A percentile compares a stretch with the other conserved stretches of the same genome.
Evolutionary conservation across 2,888 invertebrate genomes (phyloP).

Genomic region (Agrochola lota): DNA sequence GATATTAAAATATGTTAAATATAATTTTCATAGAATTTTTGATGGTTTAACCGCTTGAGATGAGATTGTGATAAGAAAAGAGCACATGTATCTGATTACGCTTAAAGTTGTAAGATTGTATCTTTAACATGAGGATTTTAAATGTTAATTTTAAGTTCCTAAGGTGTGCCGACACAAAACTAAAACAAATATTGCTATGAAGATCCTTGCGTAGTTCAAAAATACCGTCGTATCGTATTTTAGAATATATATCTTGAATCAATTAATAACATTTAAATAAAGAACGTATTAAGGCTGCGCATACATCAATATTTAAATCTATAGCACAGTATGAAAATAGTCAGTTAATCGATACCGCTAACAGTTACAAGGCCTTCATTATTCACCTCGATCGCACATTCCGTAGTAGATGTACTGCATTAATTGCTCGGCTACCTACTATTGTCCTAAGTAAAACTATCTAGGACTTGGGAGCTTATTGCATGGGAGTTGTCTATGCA

Average conservation of each 20-base stretch:
- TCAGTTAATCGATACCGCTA: conserved; percentile 22
- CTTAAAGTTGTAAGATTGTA: conserved; percentile 40
- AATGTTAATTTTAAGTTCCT: conserved; percentile 30
- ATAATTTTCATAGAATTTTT: conserved; percentile 53
- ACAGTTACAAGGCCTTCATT: conserved; percentile 42
- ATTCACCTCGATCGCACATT: conserved; percentile 43
- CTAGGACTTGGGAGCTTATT: background rate
- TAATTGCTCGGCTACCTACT: conserved; percentile 23
- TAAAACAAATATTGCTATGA: background rate
- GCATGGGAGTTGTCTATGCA: too few species aligned
- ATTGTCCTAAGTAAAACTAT: background rate
- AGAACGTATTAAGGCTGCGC: background rate
- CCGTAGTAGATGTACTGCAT: conserved; percentile 32
- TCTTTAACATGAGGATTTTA: conserved; percentile 33
- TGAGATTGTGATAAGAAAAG: conserved; percentile 44
- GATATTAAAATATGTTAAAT: conserved; percentile 60
- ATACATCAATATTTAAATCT: background rate
- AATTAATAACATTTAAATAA: background rate
- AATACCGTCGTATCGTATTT: background rate
- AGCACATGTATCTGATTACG: conserved; percentile 39
- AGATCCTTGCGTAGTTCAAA: background rate
- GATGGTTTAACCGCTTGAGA: conserved; percentile 50
- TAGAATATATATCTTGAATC: background rate
- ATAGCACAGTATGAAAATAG: conserved; percentile 5
- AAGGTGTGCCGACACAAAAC: conserved; percentile 10